Evolutionary conservation across 2,797 vertebrate species (phyloP).

Genomic region (Hippocampus kuda): DNA sequence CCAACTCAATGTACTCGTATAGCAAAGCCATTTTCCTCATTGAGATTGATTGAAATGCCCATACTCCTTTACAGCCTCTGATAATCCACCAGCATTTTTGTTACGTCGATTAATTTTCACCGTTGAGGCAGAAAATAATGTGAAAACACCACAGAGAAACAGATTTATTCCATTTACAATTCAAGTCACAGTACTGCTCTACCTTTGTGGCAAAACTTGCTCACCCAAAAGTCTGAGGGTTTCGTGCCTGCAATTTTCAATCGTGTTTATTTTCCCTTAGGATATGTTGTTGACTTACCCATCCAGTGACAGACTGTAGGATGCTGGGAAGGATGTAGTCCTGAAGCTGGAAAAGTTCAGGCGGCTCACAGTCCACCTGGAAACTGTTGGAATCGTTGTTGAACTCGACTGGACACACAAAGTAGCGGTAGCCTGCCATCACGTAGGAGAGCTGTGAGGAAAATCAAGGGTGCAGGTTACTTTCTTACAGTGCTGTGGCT

Average conservation of each 20-base stretch:
- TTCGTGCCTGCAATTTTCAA: background rate
- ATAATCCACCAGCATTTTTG: background rate
- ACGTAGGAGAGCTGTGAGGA: conserved; percentile 80
- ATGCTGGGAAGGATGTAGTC: conserved; percentile 79
- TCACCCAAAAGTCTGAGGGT: background rate
- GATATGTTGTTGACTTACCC: conserved; percentile 63
- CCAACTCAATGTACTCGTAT: background rate
- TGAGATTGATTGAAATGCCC: background rate
- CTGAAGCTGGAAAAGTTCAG: conserved; percentile 90
- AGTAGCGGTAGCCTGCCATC: conserved; percentile 89
- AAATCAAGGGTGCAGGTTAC: background rate
- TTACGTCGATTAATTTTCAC: background rate
- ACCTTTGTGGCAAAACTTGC: background rate
- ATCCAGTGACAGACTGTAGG: conserved; percentile 79
- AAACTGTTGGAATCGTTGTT: conserved; percentile 95
- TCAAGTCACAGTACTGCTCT: too few relatives aligned
- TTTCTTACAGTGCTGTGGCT: background rate
- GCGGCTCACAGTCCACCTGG: conserved; percentile 87
- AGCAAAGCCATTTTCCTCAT: background rate
- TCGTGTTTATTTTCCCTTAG: background rate
- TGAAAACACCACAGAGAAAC: too few relatives aligned
- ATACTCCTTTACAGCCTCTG: background rate
- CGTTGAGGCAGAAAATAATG: too few relatives aligned
- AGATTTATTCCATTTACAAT: too few relatives aligned
- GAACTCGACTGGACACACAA: conserved; percentile 96